These are phyloP conservation scores for Psettodes erumei DNA, from an alignment of 2,113 vertebrate genomes.

Conservation along the genomic window DNA sequence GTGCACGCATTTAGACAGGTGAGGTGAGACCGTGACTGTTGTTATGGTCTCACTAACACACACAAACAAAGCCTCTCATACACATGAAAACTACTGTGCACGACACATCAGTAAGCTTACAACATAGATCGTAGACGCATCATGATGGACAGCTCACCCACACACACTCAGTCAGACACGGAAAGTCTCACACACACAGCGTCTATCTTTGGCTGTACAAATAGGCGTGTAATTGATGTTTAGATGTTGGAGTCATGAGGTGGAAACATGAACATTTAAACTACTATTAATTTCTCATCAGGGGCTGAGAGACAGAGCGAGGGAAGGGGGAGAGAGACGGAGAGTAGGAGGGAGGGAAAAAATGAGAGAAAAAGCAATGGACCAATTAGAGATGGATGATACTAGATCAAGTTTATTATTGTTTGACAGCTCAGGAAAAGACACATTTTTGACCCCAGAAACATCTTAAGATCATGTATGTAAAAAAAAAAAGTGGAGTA, in stretches of 20 bases:
- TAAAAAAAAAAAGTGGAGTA: not conserved
- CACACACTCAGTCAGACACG: constrained; percentile 13
- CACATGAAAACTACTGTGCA: not conserved
- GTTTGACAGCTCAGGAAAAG: not conserved
- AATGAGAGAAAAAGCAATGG: constrained; percentile 5
- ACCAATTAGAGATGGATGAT: constrained; percentile 15
- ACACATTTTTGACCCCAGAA: not conserved
- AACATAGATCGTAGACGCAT: too few relatives aligned
- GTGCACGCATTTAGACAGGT: not conserved
- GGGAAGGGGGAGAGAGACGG: not conserved
- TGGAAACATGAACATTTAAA: constrained; percentile 59
- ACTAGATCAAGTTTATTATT: not conserved
- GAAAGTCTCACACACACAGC: constrained; percentile 7
- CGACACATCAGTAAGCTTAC: not conserved
- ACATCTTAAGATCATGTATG: not conserved
- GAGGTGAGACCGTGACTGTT: not conserved
- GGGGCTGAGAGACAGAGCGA: constrained; percentile 9
- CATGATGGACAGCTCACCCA: constrained; percentile 5
- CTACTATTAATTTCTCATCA: constrained; percentile 63
- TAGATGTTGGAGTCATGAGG: constrained; percentile 35
- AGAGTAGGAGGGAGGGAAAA: not conserved
- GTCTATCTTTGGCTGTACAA: constrained; percentile 54
- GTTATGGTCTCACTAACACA: not conserved
- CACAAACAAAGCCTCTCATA: not conserved
- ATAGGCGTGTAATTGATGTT: constrained; percentile 61